phyloP scores from a whole-genome alignment of 2,113 vertebrate species.

The Oxygymnocypris stewartii region DNA sequence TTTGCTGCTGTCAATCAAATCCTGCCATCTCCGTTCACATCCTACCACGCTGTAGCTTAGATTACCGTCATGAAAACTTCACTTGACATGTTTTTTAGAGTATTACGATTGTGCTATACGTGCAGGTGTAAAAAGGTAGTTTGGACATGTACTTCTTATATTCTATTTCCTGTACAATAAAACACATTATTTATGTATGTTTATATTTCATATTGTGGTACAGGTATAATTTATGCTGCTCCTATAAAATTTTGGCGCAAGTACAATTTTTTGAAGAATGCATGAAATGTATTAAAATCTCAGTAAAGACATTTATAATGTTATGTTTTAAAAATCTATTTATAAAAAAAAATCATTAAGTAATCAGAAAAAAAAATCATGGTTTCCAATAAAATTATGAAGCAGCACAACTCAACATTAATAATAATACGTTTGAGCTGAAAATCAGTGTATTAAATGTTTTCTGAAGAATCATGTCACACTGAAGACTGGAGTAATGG shows the following conservation, averaged over 20 bases:
- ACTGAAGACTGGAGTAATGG: background rate
- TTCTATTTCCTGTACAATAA: background rate
- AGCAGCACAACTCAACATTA: background rate
- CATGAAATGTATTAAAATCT: no score
- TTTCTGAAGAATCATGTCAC: background rate
- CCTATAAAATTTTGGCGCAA: background rate
- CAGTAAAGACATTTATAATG: no score
- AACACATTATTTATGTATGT: background rate
- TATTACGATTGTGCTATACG: background rate
- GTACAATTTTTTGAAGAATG: background rate
- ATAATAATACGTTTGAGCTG: background rate
- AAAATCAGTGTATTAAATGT: background rate
- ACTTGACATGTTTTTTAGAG: background rate
- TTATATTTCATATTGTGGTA: background rate
- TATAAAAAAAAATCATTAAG: no score
- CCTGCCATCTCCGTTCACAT: background rate
- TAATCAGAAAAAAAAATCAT: no score
- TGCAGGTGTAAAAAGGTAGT: background rate
- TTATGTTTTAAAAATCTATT: no score
- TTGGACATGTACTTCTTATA: background rate
- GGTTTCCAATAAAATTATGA: no score
- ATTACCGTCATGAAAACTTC: background rate
- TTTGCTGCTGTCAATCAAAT: conserved; percentile 44
- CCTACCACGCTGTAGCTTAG: background rate
- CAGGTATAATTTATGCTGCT: background rate